phyloP scores from a whole-genome alignment of 2,113 vertebrate species.

The Zingel zingel region DNA sequence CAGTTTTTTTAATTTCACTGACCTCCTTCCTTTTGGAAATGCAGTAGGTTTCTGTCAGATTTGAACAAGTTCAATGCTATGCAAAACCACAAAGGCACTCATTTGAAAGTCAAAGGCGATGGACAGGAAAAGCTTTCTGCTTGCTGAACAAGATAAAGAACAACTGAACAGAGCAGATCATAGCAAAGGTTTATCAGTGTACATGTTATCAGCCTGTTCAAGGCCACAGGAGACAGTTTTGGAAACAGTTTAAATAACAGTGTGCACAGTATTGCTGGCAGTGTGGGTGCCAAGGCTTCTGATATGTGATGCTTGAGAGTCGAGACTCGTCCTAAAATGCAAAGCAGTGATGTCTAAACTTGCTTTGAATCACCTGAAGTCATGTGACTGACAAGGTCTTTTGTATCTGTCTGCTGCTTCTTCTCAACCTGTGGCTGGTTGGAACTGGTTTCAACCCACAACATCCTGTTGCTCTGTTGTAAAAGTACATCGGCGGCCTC shows the following conservation, averaged over 20 bases:
- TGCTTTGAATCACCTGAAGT: background rate
- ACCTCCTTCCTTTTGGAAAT: constrained; percentile 3
- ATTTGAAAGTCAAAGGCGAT: constrained; percentile 59
- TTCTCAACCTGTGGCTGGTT: background rate
- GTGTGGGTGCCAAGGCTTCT: background rate
- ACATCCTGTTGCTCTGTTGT: constrained; percentile 22
- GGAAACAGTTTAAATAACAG: constrained; percentile 26
- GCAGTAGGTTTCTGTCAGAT: constrained; percentile 10
- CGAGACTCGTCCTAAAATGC: background rate
- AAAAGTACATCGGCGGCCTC: background rate
- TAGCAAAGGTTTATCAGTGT: constrained; percentile 16
- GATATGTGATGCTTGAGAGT: background rate
- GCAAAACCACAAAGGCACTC: constrained; percentile 12
- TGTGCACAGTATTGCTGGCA: background rate
- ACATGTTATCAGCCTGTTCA: constrained; percentile 1
- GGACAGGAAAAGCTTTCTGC: background rate
- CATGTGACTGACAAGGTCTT: background rate
- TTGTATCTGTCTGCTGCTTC: background rate
- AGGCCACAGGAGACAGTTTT: constrained; percentile 34
- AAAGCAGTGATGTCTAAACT: background rate
- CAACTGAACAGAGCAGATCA: background rate
- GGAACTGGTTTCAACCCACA: constrained; percentile 19
- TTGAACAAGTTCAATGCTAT: constrained; percentile 15
- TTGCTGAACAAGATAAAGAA: constrained; percentile 19
- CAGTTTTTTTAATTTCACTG: constrained; percentile 18